Percentiles rank a stretch among this genome's conserved stretches.
Evolutionary conservation across 2,797 vertebrate species (phyloP).

Genomic region (Pipistrellus kuhlii): DNA sequence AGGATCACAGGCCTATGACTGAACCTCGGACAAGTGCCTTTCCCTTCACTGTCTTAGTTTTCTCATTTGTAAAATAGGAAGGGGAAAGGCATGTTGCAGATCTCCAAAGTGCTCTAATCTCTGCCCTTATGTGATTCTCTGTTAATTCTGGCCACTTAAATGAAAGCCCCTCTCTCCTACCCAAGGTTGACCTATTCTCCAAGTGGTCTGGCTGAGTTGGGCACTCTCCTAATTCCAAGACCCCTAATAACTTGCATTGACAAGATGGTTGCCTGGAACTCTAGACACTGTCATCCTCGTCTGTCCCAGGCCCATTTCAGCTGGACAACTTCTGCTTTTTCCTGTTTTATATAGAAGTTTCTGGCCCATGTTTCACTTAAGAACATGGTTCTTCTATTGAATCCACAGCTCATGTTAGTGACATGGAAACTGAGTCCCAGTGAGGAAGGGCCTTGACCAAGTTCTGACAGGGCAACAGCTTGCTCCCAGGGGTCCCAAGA

Average conservation of each 20-base stretch:
- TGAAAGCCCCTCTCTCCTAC: background rate
- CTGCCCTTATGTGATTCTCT: background rate
- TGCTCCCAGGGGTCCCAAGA: background rate
- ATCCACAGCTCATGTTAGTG: conserved; percentile 52
- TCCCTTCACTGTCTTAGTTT: conserved; percentile 22
- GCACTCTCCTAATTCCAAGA: conserved; percentile 26
- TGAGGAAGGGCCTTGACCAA: background rate
- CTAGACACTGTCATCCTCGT: background rate
- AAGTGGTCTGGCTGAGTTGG: background rate
- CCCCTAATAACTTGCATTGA: background rate
- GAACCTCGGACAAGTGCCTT: background rate
- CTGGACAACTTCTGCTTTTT: conserved; percentile 25
- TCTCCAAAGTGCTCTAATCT: background rate
- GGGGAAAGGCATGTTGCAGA: background rate
- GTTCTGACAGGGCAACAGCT: conserved; percentile 5
- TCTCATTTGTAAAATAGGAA: conserved; percentile 23
- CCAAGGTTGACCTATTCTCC: background rate
- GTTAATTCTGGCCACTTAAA: conserved; percentile 44
- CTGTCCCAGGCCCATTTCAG: conserved; percentile 19
- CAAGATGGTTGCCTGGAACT: conserved; percentile 39
- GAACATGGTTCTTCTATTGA: conserved; percentile 35
- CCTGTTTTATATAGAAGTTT: background rate
- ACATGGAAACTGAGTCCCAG: conserved; percentile 16
- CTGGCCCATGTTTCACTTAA: conserved; percentile 33
- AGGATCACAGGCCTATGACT: background rate